A percentile compares a stretch with the other conserved stretches of the same genome.
Evolutionary conservation across 2,888 invertebrate genomes (phyloP).

Genomic region (Molorchus minor): DNA sequence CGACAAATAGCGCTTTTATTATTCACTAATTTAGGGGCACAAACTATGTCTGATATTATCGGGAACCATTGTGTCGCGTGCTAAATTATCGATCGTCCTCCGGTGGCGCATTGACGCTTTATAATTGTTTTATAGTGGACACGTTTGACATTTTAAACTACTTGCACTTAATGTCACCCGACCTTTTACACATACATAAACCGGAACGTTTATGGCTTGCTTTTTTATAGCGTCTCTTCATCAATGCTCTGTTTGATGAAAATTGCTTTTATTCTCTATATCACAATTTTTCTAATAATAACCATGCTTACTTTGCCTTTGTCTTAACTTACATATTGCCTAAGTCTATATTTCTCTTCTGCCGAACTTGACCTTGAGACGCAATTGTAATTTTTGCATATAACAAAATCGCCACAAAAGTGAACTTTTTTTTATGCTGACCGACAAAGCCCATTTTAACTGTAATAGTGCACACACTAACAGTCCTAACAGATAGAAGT

Average conservation of each 20-base stretch:
- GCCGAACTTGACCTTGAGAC: too few relatives aligned
- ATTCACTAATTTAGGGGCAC: slow-evolving; percentile 25
- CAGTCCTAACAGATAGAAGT: too few relatives aligned
- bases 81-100: slow-evolving; percentile 45
- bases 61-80: slow-evolving; percentile 46
- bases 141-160: slow-evolving; percentile 40
- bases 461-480: too few relatives aligned
- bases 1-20: slow-evolving; percentile 17
- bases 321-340: neutral
- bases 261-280: too few relatives aligned
- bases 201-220: neutral
- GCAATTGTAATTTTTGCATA: too few relatives aligned
- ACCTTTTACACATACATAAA: neutral
- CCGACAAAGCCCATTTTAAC: too few relatives aligned
- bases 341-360: too few relatives aligned
- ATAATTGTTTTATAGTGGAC: slow-evolving; percentile 50
- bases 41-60: slow-evolving; percentile 33
- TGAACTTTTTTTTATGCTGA: too few relatives aligned
- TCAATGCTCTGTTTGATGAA: neutral
- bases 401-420: too few relatives aligned
- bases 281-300: too few relatives aligned
- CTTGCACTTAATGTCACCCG: slow-evolving; percentile 15
- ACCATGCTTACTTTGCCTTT: too few relatives aligned
- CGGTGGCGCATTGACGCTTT: slow-evolving; percentile 52
- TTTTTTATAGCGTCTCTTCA: neutral